A percentile compares a stretch with the other conserved stretches of the same genome.
phyloP scores from a whole-genome alignment of 2,888 invertebrate species.

The Homarus gammarus region DNA sequence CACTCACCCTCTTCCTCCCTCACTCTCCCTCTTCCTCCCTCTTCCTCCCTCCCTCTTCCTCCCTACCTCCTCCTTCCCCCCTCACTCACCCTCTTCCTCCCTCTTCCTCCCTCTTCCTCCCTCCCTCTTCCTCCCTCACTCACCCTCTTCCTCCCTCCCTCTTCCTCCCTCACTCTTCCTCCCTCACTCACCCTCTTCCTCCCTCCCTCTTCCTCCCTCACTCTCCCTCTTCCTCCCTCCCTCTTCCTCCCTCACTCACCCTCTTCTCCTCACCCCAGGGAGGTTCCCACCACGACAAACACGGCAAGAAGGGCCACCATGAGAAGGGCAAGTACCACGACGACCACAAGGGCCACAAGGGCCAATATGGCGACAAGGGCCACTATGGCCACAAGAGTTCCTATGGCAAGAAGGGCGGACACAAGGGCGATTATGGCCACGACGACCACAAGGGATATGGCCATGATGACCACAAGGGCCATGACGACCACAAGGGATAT shows the following conservation, averaged over 20 bases:
- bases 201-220: background rate
- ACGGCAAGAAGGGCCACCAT: slow-evolving; percentile 63
- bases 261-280: background rate
- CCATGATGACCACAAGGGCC: slow-evolving; percentile 11
- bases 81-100: too few relatives aligned
- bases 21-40: too few relatives aligned
- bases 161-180: too few relatives aligned
- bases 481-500: slow-evolving; percentile 3
- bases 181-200: background rate
- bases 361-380: slow-evolving; percentile 52
- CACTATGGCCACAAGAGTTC: slow-evolving; percentile 53
- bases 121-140: too few relatives aligned
- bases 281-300: slow-evolving; percentile 40
- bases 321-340: slow-evolving; percentile 40
- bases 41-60: too few relatives aligned
- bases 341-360: slow-evolving; percentile 60
- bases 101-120: too few relatives aligned
- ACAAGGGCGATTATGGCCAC: slow-evolving; percentile 32
- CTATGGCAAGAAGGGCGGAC: slow-evolving; percentile 51
- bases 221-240: background rate
- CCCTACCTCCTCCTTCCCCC: too few relatives aligned
- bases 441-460: slow-evolving; percentile 28
- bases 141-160: too few relatives aligned
- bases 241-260: background rate
- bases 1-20: too few relatives aligned